Base-by-base conservation (phyloP, 2,797 vertebrate species). In the Amblyopsis hoosieri region DNA sequence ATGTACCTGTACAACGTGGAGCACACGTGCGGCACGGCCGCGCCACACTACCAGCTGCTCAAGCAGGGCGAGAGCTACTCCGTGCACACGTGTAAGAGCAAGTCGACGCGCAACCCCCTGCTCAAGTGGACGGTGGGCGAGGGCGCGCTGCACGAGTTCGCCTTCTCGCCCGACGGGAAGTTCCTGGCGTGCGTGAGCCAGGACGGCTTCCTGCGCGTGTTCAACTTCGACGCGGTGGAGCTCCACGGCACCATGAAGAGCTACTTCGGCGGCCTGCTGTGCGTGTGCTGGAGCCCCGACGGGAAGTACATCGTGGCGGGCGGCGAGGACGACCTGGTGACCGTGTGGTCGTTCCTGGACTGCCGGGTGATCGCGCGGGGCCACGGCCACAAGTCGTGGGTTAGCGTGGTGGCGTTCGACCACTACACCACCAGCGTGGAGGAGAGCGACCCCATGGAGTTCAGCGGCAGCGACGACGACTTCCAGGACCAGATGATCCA, bases 1-100 rank as follows among this genome's bases (percentile, higher is more conserved):
- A 95, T 98, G 95, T 99, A 98, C 92, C 92, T 98, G 84, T 98
- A 99, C 92, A 98, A 98, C 10, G 95, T 97, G 94, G 97, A 99
- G 89, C 96, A 98, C 85, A 91, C 95, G 19, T 98, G 96, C 76
- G 96, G 97, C 76, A 94, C 97, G 84, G 94, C 96, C 10, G 94
- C 95, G 50, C 97, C 97, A 14, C 96, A 98, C 90, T 99, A 99
- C 93, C 96, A 98, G 94, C 93, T 96, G 45, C 95, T 99, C 66
- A 99, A 98, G 81, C 97, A 98, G 93, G 97, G 96, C 59, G 96
- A 99, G 82, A 96, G 88, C 87, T 99, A 97, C 89, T 94, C 96
- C 46, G 97, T 98, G 60, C 96, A 99, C 84, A 97, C 97, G 51
- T 98, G 97, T 91, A 98, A 98, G 94, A 98, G 97, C 90, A 99